phyloP scores from a whole-genome alignment of 2,797 vertebrate species.

The Tarsius wallacei region DNA sequence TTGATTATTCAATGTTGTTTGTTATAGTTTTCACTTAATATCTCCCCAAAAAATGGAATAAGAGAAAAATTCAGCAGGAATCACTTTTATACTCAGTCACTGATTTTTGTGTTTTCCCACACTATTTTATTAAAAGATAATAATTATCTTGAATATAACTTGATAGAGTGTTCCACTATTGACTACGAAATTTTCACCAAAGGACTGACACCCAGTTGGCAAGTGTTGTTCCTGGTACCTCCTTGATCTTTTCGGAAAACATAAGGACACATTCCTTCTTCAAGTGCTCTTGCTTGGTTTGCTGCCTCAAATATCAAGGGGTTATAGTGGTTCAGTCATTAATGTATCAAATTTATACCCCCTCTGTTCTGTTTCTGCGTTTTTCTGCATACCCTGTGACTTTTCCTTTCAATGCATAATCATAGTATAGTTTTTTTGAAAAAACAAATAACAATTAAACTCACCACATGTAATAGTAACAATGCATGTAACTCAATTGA shows the following conservation, averaged over 20 bases:
- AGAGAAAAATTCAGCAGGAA: background rate
- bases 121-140: conserved; percentile 26
- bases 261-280: background rate
- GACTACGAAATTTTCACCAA: background rate
- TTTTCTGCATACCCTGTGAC: background rate
- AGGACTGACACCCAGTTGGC: background rate
- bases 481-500: background rate
- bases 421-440: background rate
- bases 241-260: background rate
- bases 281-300: background rate
- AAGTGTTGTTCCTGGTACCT: background rate
- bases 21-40: conserved; percentile 18
- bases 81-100: background rate
- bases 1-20: background rate
- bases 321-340: background rate
- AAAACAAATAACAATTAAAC: background rate
- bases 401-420: conserved; percentile 21
- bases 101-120: background rate
- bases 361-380: background rate
- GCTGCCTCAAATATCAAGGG: background rate
- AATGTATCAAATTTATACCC: background rate
- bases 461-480: background rate
- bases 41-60: background rate
- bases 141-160: background rate
- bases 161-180: background rate